A percentile compares a stretch with the other conserved stretches of the same genome.
phyloP scores from a whole-genome alignment of 2,888 invertebrate genomes.

The Macrosiphum euphorbiae region DNA sequence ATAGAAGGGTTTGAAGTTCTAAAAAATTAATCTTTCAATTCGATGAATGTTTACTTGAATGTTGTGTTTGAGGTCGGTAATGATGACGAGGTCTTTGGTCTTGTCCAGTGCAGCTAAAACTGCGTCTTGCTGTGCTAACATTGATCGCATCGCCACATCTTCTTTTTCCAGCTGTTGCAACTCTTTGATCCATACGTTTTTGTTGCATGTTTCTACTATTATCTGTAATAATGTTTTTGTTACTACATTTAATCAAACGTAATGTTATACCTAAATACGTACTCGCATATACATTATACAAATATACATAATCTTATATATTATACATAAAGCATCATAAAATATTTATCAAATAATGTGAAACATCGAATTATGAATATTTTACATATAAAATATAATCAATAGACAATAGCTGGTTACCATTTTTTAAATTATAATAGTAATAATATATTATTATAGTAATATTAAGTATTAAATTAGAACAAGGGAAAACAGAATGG shows the following conservation, averaged over 20 bases:
- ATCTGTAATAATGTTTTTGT: constrained; percentile 70
- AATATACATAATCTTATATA: too few relatives aligned
- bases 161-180: constrained; percentile 84
- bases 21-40: constrained; percentile 24
- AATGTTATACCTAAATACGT: neutral
- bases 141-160: constrained; percentile 82
- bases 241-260: neutral
- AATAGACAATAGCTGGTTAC: neutral
- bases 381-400: neutral
- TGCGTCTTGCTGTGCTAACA: constrained; percentile 84
- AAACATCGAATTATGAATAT: neutral
- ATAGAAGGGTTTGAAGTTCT: neutral
- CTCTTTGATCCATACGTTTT: constrained; percentile 76
- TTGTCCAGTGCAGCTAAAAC: constrained; percentile 89
- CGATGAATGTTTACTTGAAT: constrained; percentile 76
- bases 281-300: too few relatives aligned
- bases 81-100: constrained; percentile 87
- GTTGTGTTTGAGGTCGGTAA: constrained; percentile 87
- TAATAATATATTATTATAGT: neutral
- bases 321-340: neutral
- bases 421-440: neutral
- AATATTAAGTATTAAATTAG: constrained; percentile 7
- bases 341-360: neutral
- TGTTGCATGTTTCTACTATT: constrained; percentile 73
- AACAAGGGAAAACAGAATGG: neutral